Evolutionary conservation across 2,888 invertebrate species (phyloP).

Genomic region (Drosophila macrothrix): DNA sequence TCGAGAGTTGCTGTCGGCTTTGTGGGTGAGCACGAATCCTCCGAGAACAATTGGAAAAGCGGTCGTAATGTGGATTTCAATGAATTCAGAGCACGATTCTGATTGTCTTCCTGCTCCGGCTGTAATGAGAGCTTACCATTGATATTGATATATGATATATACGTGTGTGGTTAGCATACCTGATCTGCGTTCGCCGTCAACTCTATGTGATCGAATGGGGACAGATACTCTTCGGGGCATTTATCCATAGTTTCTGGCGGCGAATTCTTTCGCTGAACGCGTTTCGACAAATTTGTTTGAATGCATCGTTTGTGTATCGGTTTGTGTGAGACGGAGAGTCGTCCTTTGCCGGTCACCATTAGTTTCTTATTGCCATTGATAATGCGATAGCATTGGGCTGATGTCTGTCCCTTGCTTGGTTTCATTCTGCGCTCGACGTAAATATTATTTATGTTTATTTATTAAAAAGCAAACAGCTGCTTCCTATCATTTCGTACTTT

Average conservation of each 20-base stretch:
- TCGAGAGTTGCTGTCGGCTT: neutral
- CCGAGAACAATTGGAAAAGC: conserved; percentile 33
- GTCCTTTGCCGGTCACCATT: neutral
- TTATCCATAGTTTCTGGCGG: neutral
- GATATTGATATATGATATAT: neutral
- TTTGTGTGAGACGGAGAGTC: neutral
- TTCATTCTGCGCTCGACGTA: conserved; percentile 16
- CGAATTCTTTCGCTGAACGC: neutral
- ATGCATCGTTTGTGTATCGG: neutral
- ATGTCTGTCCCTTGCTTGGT: neutral
- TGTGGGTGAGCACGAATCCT: conserved; percentile 17
- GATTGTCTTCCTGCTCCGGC: neutral
- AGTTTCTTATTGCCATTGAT: conserved; percentile 9
- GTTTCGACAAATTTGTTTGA: conserved; percentile 9
- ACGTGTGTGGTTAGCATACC: conserved; percentile 6
- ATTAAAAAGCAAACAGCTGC: conserved; percentile 9
- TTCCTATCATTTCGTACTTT: neutral
- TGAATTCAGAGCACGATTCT: conserved; percentile 13
- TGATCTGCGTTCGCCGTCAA: conserved; percentile 2
- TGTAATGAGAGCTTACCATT: neutral
- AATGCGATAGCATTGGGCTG: neutral
- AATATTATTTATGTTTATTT: conserved; percentile 12
- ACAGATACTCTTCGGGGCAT: conserved; percentile 1
- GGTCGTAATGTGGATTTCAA: conserved; percentile 30
- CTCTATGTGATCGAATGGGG: conserved; percentile 15